Percentiles rank a stretch among this genome's conserved stretches.
Evolutionary conservation across 2,113 vertebrate genomes (phyloP).

Genomic region (Trichomycterus rosablanca): DNA sequence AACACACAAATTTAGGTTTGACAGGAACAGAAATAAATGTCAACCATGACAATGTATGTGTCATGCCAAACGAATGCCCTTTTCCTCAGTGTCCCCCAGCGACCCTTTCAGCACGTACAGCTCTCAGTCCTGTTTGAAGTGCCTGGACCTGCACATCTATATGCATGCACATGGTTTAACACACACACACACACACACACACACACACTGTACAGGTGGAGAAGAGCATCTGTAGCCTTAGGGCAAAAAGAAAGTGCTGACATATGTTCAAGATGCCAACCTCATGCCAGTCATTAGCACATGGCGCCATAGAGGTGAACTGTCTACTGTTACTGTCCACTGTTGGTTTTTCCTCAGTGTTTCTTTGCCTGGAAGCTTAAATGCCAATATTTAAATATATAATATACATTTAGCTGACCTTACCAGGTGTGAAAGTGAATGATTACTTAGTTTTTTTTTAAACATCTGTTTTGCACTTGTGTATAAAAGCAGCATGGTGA

Average conservation of each 20-base stretch:
- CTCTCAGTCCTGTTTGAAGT: conserved; percentile 63
- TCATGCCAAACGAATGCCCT: conserved; percentile 63
- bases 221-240: conserved; percentile 27
- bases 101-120: conserved; percentile 51
- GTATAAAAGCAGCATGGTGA: too few species aligned
- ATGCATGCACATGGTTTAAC: conserved; percentile 53
- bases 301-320: neutral
- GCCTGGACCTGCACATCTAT: conserved; percentile 66
- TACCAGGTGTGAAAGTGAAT: too few species aligned
- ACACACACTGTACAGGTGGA: conserved; percentile 32
- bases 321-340: too few species aligned
- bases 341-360: neutral
- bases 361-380: neutral
- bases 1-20: conserved; percentile 43
- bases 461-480: too few species aligned
- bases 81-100: conserved; percentile 55
- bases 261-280: conserved; percentile 12
- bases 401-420: too few species aligned
- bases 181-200: conserved; percentile 15
- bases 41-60: conserved; percentile 62
- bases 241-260: conserved; percentile 33
- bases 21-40: conserved; percentile 64
- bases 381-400: too few species aligned
- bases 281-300: conserved; percentile 5
- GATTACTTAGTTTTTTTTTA: too few species aligned